Evolutionary conservation across 35 echinoderm and acorn worm species (phyloP), one percentile per base, ranked within the genome.

Genomic region (Patiria miniata): DNA sequence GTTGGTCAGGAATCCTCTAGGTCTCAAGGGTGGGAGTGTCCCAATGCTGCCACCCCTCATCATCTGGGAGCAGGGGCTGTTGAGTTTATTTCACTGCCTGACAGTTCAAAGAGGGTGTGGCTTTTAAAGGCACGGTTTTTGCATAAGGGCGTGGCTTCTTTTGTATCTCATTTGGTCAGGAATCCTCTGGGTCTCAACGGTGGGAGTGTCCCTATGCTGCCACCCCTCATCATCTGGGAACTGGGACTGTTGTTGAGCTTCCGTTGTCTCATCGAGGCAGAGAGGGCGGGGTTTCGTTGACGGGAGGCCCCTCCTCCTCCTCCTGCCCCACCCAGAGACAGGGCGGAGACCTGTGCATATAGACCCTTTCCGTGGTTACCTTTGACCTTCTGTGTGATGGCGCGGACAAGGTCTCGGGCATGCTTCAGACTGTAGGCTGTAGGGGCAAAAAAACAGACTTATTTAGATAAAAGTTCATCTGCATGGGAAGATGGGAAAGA

Each of bases 351-450:
- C 29, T 97, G 85, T 0, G 88, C 89, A 68, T 87, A 95, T 14
- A 95, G 84, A 12, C 83, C 83, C 39, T 90, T 92, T 17, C 80
- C 51, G 8, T 89, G 84, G 0, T 88, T 54, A 37, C 92, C 92
- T 37, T 90, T 87, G 4, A 97, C 95, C 78, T 97, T 97, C 81
- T 97, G 93, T 0, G 95, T 94, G 77, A 97, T 97, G 55, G 95
- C 95, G 21, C 95, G 88, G 21, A 97, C 95, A 0, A 97, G 86
- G 47, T 97, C 95, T 28, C 95, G 80, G 17, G 95, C 95, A 79
- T 97, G 95, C 81, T 97, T 97, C 36, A 97, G 61, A 54, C 95
- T 97, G 92, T 97, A 92, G 34, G 95, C 95, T 97, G 78, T 36
- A 42, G 50, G 40, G 39, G 78, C 33, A 28, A 81, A 40, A 81